Evolutionary conservation across 2,888 invertebrate species (phyloP), one percentile per base, ranked within the genome.

Genomic region (Coelinius sp.): DNA sequence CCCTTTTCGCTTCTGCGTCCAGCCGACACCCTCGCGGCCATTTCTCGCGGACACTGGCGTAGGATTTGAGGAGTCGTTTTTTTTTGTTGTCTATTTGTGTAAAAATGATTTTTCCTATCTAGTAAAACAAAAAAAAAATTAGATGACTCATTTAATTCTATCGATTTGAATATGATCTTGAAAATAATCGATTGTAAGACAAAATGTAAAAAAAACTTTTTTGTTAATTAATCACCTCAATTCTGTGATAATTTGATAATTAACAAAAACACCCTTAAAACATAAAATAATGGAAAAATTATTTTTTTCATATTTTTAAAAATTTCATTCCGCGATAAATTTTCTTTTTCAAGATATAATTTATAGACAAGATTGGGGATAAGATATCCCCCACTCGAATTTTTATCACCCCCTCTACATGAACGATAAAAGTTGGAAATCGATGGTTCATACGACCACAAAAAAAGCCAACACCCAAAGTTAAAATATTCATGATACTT

Each of bases 1-100:
- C 82, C 81, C 81, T 80, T 83, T 83, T 80, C 75, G 79, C 78
- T 81, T 80, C 76, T 73, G 76, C 83, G 77, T 82, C 79, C 79
- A 76, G 73, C 77, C 77, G 76, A 79, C 82, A 80, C 77, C 78
- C 81, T 78, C 78, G 74, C 76, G 73, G 75, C 80, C 77, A 79
- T 81, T 82, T 80, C 77, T 84, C 79, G 73, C 75, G 68, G 65
- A 69, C 83, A 83, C 73, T 79, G 82, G 80, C 83, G 81, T 80
- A 76, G 75, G 14, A 24, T 22, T 41, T 63, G 31, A 59, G 59
- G 31, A 59, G 31, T 17, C 35, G 7, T 10, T 17, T 17, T 31
- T 6, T 31, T 8, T 31, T 56, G n/a, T n/a, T n/a, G n/a, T 52
- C 22, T 12, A 52, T 52, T 52, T 52, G 52, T 22, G 20, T n/a